Evolutionary conservation across 2,113 vertebrate species (phyloP), one percentile per base, ranked within the genome.

Genomic region (Onychostoma macrolepis): DNA sequence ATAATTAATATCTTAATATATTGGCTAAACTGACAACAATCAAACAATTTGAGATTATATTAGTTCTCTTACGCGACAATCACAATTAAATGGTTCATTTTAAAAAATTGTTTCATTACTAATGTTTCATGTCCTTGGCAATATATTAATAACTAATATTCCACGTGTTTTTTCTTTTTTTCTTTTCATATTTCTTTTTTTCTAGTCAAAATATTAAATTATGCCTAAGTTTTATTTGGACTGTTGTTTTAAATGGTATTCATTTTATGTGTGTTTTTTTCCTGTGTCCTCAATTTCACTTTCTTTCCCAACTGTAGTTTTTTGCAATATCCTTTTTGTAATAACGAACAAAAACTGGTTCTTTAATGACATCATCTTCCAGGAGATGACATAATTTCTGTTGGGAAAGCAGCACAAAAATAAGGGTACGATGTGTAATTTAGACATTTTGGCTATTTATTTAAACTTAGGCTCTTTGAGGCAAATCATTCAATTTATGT

Each of bases 241-340:
- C 3, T 58, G 21, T 24, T 58, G 7, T 58, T 58, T 58, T 58
- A 58, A 58, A 58, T 58, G 21, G 30, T 8, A 7, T 17, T 19
- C 3, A 30, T 28, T 2, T 67, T 7, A 4, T 15, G 2, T 33
- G 30, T 69, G 6, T 33, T 67, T 67, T 13, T 2, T 33, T 3
- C 65, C 13, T 9, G 30, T 33, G 65, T 69, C 65, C 28, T 69
- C 28, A 69, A 5, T 74, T 74, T n/a, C 1, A 43, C 0, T 13
- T 43, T 74, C 21, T 75, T 41, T 75, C 41, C 24, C 24, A 45
- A 43, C 69, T 71, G 38, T 36, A 38, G 21, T 26, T 41, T 75
- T 75, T 26, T 45, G 72, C 11, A n/a, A 74, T 74, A 74, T 74
- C 36, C 36, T 13, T n/a, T 74, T 43, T 13, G 71, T 74, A 74